Evolutionary conservation across 2,888 invertebrate species (phyloP), one percentile per base, ranked within the genome.

Genomic region (Entomobrya multifasciata): DNA sequence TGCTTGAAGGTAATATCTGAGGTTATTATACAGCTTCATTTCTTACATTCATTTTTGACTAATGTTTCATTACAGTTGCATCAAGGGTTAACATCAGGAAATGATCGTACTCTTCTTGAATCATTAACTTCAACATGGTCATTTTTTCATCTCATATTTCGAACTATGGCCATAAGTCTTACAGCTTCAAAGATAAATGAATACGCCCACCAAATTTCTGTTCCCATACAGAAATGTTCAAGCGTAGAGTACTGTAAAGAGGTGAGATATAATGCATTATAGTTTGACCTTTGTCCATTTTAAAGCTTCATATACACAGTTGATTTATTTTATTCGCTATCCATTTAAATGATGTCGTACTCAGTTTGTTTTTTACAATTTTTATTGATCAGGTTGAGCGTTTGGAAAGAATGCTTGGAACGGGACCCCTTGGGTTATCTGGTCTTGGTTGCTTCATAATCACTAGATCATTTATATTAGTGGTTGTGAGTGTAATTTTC

Each of bases 371-470:
- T n/a, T n/a, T 25, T 13, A 25, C 20, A 60, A 20, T 17, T 36
- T n/a, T n/a, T n/a, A n/a, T n/a, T n/a, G n/a, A n/a, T n/a, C n/a
- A 90, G 90, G 60, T 90, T 27, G 89, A 89, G 57, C 81, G 90
- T n/a, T 81, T 90, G 41, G 90, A 90, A 41, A 27, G 82, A 55
- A 86, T 89, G 86, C 76, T 90, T 52, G 88, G 85, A 15, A 87
- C 87, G 13, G 72, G 77, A 11, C 55, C 85, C 4, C 80, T 90
- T 4, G 90, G 90, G 11, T 44, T 90, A 10, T 85, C 76, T 15
- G 90, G 90, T 6, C 72, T 89, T 6, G 89, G 89, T 2, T 89
- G 88, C 36, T 90, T 90, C 78, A 67, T 88, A 13, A 82, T 90
- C 5, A 90, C 88, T 0, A 72, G 88, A 77, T 79, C 88, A 10